Evolutionary conservation across 2,113 vertebrate species (phyloP), one percentile per base, ranked within the genome.

Genomic region (Percopsis transmontana): DNA sequence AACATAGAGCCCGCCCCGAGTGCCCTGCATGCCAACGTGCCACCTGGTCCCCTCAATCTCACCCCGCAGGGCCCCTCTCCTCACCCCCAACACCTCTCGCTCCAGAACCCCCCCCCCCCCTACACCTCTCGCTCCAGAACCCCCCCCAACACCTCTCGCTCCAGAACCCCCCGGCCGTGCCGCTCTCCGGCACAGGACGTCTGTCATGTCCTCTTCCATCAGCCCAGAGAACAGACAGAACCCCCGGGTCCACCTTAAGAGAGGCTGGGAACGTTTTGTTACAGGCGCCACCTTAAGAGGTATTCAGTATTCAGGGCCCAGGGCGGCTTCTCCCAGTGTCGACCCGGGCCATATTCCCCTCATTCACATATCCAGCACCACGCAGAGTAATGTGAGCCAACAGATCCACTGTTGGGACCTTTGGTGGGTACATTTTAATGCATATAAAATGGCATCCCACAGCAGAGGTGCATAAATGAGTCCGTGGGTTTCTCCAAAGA

Each of bases 1-100:
- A 89, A 91, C 84, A 78, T 92, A 92, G 91, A 82, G 79, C 14
- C 42, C 56, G 64, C 71, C 74, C 77, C 33, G 74, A 84, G 83
- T 84, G 85, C 88, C 77, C 56, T 1, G 71, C 90, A 87, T 91
- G 85, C 86, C 87, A 83, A 18, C 27, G 16, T 23, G 41, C 85
- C 90, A 91, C 90, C 90, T 91, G 90, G 83, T 47, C 76, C 58
- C 3, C 76, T 91, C 91, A 89, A 91, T 91, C 90, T 79, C 70
- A 42, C 65, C 80, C 77, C 27, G 0, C 48, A 16, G 51, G 40
- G 50, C 38, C 39, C 19, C 56, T 41, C 59, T 27, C 44, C 41
- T 48, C 59, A 70, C 83, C 68, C 76, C 41, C 53, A 50, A 47
- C 66, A 24, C 40, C 70, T 55, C 44, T 40, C 45, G 20, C 48